A percentile compares a stretch with the other conserved stretches of the same genome.
These are phyloP conservation scores for Atta colombica DNA, from an alignment of 1,140 invertebrate species.

Conservation along the genomic window DNA sequence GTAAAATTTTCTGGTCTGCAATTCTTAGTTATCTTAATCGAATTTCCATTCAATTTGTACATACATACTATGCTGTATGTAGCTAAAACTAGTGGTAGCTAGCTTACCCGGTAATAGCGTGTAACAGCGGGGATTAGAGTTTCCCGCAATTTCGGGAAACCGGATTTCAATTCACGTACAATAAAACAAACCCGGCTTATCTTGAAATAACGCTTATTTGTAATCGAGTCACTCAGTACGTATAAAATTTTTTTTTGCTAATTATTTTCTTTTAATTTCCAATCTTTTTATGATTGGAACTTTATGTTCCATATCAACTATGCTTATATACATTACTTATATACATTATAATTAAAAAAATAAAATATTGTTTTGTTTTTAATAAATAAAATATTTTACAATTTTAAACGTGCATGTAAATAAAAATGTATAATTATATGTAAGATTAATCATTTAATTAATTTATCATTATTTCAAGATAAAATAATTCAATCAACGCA, in stretches of 20 bases:
- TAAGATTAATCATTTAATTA: neutral
- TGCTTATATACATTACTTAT: neutral
- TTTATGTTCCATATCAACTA: neutral
- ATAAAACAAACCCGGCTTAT: constrained; percentile 58
- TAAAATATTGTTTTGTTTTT: neutral
- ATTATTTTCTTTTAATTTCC: neutral
- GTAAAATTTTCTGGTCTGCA: neutral
- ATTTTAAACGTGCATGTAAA: neutral
- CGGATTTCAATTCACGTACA: constrained; percentile 63
- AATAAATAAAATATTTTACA: neutral
- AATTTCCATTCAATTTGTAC: constrained; percentile 31
- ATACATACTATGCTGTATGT: constrained; percentile 39
- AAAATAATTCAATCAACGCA: constrained; percentile 15
- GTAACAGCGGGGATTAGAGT: constrained; percentile 71
- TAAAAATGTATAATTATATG: constrained; percentile 12
- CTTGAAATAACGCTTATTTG: constrained; percentile 58
- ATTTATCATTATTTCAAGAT: no score
- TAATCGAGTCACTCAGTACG: neutral
- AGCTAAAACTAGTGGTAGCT: constrained; percentile 64
- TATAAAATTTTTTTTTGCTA: neutral
- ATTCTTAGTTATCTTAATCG: constrained; percentile 16
- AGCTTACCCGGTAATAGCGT: constrained; percentile 71
- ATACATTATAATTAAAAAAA: neutral
- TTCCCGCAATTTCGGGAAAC: constrained; percentile 47
- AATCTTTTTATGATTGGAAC: neutral